A percentile compares a stretch with the other conserved stretches of the same genome.
These are phyloP conservation scores for Elgaria multicarinata DNA, from an alignment of 2,113 vertebrate species.

Conservation along the genomic window DNA sequence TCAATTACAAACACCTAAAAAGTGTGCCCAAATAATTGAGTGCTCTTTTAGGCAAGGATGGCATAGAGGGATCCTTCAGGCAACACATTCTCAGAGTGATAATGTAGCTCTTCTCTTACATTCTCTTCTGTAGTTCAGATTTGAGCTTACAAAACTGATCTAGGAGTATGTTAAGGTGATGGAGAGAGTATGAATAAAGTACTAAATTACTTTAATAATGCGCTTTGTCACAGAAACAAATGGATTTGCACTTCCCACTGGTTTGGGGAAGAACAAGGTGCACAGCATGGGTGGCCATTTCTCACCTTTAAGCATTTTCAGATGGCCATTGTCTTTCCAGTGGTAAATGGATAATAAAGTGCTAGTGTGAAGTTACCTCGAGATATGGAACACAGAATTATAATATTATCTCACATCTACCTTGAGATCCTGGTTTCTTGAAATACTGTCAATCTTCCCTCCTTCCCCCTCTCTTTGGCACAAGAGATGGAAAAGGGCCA, in stretches of 20 bases:
- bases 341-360: not conserved
- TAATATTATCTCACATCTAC: not conserved
- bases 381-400: not conserved
- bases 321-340: not conserved
- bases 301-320: not conserved
- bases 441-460: not conserved
- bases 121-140: too few relatives aligned
- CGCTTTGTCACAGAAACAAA: not conserved
- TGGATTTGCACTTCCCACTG: not conserved
- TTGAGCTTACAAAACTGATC: not conserved
- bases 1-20: too few relatives aligned
- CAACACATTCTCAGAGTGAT: not conserved
- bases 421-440: not conserved
- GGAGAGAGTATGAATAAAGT: not conserved
- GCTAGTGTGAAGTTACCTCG: not conserved
- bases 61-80: not conserved
- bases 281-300: not conserved
- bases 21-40: too few relatives aligned
- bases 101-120: not conserved
- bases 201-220: not conserved
- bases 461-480: conserved; percentile 6
- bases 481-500: not conserved
- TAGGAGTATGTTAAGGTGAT: not conserved
- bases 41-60: too few relatives aligned
- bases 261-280: not conserved